A percentile compares a stretch with the other conserved stretches of the same genome.
phyloP scores from a whole-genome alignment of 2,888 invertebrate genomes.

The Bellardia bayeri region DNA sequence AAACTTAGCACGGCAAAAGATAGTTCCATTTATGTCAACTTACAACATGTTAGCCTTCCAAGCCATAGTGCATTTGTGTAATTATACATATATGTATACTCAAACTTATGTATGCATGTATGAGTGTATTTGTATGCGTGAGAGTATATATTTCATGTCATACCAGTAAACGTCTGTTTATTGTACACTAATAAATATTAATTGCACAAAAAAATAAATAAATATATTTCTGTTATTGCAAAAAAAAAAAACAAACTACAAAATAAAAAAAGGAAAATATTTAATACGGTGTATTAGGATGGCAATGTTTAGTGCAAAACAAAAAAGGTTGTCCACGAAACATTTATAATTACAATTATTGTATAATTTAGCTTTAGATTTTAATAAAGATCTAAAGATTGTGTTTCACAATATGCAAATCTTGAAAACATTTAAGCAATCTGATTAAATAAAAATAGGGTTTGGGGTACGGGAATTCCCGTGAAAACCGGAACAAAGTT shows the following conservation, averaged over 20 bases:
- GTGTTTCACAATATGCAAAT: no score
- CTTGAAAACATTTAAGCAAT: no score
- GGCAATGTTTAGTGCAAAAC: no score
- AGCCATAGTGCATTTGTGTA: conserved; percentile 41
- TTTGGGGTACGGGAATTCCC: no score
- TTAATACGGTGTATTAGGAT: neutral
- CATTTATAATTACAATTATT: no score
- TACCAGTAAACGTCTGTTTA: conserved; percentile 54
- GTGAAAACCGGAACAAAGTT: no score
- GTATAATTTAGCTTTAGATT: no score
- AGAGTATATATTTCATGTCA: conserved; percentile 32
- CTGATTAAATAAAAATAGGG: no score
- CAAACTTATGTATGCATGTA: neutral
- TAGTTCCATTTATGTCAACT: no score
- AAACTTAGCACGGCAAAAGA: no score
- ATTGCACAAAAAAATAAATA: conserved; percentile 53
- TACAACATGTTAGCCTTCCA: neutral
- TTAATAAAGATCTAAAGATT: no score
- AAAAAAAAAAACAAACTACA: conserved; percentile 13
- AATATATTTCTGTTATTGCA: neutral
- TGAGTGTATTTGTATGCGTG: neutral
- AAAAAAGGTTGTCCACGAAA: no score
- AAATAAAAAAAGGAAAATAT: conserved; percentile 10
- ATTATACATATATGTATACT: conserved; percentile 5
- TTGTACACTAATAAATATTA: conserved; percentile 70